Percentiles rank a stretch among this genome's conserved stretches.
These are phyloP conservation scores for Griposia aprilina DNA, from an alignment of 2,888 invertebrate species.

Conservation along the genomic window DNA sequence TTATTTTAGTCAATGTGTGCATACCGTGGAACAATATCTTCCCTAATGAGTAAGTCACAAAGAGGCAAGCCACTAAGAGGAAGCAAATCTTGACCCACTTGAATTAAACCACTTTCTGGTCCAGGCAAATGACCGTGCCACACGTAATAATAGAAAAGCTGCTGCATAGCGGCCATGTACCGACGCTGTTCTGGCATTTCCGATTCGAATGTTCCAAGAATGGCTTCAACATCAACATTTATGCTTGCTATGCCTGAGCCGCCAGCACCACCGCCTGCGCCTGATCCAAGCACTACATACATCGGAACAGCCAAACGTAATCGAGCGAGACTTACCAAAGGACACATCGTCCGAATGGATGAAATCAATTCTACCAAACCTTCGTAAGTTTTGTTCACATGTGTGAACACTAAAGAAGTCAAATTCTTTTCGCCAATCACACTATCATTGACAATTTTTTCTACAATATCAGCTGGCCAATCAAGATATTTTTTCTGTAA, in stretches of 20 bases:
- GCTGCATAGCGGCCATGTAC: conserved; percentile 95
- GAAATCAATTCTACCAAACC: conserved; percentile 94
- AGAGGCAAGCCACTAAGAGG: conserved; percentile 92
- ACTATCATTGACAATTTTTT: conserved; percentile 91
- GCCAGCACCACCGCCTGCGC: conserved; percentile 85
- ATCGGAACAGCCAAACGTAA: conserved; percentile 92
- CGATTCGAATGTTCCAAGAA: conserved; percentile 94
- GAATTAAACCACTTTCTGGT: conserved; percentile 91
- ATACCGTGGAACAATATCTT: conserved; percentile 94
- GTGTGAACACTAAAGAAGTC: conserved; percentile 91
- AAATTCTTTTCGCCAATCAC: conserved; percentile 92
- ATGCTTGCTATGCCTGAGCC: conserved; percentile 83
- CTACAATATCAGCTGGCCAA: conserved; percentile 92
- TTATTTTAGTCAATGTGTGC: conserved; percentile 93
- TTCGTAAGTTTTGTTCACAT: conserved; percentile 93
- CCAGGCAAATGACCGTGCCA: conserved; percentile 93
- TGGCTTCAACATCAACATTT: conserved; percentile 94
- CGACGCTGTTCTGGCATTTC: conserved; percentile 93
- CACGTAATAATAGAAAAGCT: conserved; percentile 95
- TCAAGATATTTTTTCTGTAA: conserved; percentile 91
- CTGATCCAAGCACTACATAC: conserved; percentile 93
- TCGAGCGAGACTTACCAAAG: conserved; percentile 92
- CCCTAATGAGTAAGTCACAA: conserved; percentile 94
- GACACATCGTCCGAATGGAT: conserved; percentile 95
- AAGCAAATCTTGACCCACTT: conserved; percentile 93